Conservation (phyloP, 2,888 invertebrate genomes). For the Lissocephala sabroskyi region DNA sequence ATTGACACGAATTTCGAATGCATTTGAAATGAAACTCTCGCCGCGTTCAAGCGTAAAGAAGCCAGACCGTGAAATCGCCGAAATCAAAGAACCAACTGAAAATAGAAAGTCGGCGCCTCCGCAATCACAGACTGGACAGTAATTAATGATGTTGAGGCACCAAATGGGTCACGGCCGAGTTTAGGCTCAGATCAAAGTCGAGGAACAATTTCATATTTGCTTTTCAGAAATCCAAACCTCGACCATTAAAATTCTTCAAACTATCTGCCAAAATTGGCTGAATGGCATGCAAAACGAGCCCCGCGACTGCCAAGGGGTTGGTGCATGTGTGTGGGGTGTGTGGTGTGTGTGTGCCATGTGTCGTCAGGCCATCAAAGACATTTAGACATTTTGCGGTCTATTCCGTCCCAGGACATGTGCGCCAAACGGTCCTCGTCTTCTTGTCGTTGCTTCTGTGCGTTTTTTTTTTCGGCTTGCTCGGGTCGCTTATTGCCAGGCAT, state of each 20-base stretch:
- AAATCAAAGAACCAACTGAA: slow-evolving; percentile 17
- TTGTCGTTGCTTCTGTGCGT: slow-evolving; percentile 15
- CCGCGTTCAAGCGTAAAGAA: slow-evolving; percentile 65
- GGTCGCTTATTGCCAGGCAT: slow-evolving; percentile 41
- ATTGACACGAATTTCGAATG: neutral
- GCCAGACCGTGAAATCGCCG: slow-evolving; percentile 13
- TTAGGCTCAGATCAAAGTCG: neutral
- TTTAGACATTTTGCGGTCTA: slow-evolving; percentile 64
- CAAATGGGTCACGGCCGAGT: slow-evolving; percentile 38
- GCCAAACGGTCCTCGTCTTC: slow-evolving; percentile 15
- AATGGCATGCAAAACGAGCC: neutral
- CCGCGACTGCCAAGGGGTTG: slow-evolving; percentile 7
- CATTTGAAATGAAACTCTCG: too few relatives aligned
- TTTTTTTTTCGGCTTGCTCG: too few relatives aligned
- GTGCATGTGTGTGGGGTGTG: slow-evolving; percentile 5
- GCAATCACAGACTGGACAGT: slow-evolving; percentile 43
- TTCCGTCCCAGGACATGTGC: slow-evolving; percentile 37
- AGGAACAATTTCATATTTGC: slow-evolving; percentile 11
- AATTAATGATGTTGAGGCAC: slow-evolving; percentile 64
- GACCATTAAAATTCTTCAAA: slow-evolving; percentile 53
- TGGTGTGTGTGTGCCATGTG: neutral
- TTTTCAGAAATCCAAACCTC: slow-evolving; percentile 34
- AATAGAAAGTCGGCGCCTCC: slow-evolving; percentile 61
- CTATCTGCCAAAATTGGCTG: slow-evolving; percentile 36
- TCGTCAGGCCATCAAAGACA: slow-evolving; percentile 56